Evolutionary conservation across 2,797 vertebrate genomes (phyloP), one percentile per base, ranked within the genome.

Genomic region (Bradypodion ventrale): DNA sequence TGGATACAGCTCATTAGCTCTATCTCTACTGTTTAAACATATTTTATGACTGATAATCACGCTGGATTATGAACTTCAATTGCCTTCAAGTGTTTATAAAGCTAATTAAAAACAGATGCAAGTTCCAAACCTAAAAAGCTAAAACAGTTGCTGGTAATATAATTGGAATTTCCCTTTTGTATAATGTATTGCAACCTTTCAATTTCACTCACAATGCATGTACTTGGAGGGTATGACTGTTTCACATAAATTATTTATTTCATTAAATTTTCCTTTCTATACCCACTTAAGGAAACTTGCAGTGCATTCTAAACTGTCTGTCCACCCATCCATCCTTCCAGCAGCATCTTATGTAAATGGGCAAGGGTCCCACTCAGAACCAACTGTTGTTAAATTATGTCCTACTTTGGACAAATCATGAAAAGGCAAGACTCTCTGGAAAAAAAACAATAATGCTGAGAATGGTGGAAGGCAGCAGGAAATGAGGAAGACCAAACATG

Each of bases 31-130:
- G 65, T 88, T 89, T 86, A 91, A 91, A 73, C 32, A 89, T 82
- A 78, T 80, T 59, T 16, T 68, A 35, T 1, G 12, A 76, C 89
- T 68, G 59, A 62, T 86, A 78, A 90, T 90, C 82, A 84, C 79
- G 27, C 0, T 86, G 68, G 80, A 76, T 86, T 66, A 82, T 1
- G 29, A 85, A 84, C 85, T 89, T 80, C 89, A 87, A 87, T 81
- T 72, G 60, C 82, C 35, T 87, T 82, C n/a, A 91, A 90, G 69
- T 90, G 80, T 87, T 90, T 92, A 91, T 69, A 83, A 87, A 83
- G 49, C 82, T 93, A 89, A 94, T 87, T 42, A 88, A 56, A 89
- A 92, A 90, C 91, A 94, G 92, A 91, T 3, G 77, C 1, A 76
- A 81, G 85, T 37, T 75, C 9, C 0, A 78, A 78, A 87, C 37